Evolutionary conservation across 2,797 vertebrate genomes (phyloP).

Genomic region (Poliocrania exsul): DNA sequence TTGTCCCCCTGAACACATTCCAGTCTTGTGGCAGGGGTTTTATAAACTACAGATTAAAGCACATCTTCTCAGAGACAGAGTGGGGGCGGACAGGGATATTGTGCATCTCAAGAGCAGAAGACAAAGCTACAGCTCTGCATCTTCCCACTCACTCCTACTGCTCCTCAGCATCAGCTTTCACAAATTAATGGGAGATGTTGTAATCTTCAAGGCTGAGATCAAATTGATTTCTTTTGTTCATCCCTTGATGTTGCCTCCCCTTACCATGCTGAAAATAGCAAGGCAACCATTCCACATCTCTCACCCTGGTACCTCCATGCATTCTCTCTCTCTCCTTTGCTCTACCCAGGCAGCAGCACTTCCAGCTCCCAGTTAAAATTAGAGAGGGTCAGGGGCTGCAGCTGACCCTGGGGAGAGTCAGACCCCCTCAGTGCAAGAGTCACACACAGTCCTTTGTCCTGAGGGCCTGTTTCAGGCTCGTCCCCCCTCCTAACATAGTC

Average conservation of each 20-base stretch:
- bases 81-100: not conserved
- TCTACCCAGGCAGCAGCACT: not conserved
- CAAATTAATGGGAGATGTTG: not conserved
- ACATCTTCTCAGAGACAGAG: not conserved
- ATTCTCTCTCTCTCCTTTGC: not conserved
- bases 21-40: not conserved
- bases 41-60: not conserved
- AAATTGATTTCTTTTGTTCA: not conserved
- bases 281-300: fast-evolving
- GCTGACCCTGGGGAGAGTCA: not conserved
- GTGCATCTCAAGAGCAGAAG: not conserved
- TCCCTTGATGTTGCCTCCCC: not conserved
- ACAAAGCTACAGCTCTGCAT: conserved; percentile 33
- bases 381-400: not conserved
- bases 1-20: not conserved
- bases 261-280: not conserved
- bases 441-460: not conserved
- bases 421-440: not conserved
- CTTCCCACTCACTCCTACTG: conserved; percentile 44
- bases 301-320: fast-evolving
- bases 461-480: not conserved
- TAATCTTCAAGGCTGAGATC: conserved; percentile 2
- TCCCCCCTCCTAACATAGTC: not conserved
- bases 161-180: not conserved
- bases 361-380: not conserved